phyloP scores from a whole-genome alignment of 2,888 invertebrate species.

The Macrophya annulata region DNA sequence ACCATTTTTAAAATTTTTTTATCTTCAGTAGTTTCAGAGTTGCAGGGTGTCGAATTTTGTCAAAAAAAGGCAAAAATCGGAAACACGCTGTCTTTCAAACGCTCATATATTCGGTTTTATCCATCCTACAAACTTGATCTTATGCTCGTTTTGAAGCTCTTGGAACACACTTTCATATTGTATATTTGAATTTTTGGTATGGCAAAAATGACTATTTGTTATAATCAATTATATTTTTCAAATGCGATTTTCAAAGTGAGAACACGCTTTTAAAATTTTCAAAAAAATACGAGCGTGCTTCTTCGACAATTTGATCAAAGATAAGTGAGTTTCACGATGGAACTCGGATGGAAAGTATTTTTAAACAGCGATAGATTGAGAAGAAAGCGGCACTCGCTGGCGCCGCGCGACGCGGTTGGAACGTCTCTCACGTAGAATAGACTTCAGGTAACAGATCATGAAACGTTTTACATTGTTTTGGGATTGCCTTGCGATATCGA shows the following conservation, averaged over 20 bases:
- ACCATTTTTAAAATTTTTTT: background rate
- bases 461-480: background rate
- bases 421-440: background rate
- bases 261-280: background rate
- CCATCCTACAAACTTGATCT: no score
- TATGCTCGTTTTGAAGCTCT: no score
- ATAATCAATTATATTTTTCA: constrained; percentile 15
- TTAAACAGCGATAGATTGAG: constrained; percentile 22
- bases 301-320: constrained; percentile 11
- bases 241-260: constrained; percentile 8
- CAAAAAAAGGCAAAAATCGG: constrained; percentile 4
- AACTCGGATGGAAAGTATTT: background rate
- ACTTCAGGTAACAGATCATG: background rate
- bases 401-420: constrained; percentile 10
- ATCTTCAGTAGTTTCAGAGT: background rate
- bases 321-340: background rate
- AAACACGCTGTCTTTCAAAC: constrained; percentile 6
- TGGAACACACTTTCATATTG: background rate
- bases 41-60: background rate
- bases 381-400: background rate
- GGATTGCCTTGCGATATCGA: background rate
- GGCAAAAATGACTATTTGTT: background rate
- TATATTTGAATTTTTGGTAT: background rate
- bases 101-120: background rate
- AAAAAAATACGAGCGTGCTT: constrained; percentile 11